Evolutionary conservation across 2,797 vertebrate genomes (phyloP).

Genomic region (Semotilus atromaculatus): DNA sequence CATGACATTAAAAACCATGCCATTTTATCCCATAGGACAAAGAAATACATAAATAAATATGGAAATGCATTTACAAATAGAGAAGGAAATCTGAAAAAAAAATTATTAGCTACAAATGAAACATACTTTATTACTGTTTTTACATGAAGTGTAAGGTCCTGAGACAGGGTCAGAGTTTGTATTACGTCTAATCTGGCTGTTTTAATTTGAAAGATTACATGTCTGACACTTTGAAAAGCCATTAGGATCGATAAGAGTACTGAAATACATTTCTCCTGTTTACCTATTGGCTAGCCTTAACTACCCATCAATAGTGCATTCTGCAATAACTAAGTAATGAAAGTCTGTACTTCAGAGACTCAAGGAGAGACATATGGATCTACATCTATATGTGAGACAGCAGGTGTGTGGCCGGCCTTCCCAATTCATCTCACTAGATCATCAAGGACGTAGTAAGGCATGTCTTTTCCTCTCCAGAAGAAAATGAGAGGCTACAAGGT

Average conservation of each 20-base stretch:
- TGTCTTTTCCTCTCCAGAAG: constrained; percentile 34
- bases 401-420: background rate
- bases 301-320: constrained; percentile 29
- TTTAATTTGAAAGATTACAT: constrained; percentile 1
- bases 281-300: constrained; percentile 24
- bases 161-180: background rate
- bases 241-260: constrained; percentile 3
- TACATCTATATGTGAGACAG: constrained; percentile 1
- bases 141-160: background rate
- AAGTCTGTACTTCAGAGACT: constrained; percentile 12
- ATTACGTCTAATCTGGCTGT: background rate
- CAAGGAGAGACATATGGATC: background rate
- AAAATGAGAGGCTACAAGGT: constrained; percentile 4
- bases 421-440: constrained; percentile 24
- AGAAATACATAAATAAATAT: background rate
- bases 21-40: background rate
- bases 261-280: background rate
- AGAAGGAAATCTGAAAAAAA: too few relatives aligned
- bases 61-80: background rate
- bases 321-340: constrained; percentile 34
- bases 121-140: background rate
- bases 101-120: background rate
- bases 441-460: constrained; percentile 31
- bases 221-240: constrained; percentile 10
- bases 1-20: background rate